Conservation (phyloP, 2,797 vertebrate genomes). For the Gobionotothen gibberifrons region DNA sequence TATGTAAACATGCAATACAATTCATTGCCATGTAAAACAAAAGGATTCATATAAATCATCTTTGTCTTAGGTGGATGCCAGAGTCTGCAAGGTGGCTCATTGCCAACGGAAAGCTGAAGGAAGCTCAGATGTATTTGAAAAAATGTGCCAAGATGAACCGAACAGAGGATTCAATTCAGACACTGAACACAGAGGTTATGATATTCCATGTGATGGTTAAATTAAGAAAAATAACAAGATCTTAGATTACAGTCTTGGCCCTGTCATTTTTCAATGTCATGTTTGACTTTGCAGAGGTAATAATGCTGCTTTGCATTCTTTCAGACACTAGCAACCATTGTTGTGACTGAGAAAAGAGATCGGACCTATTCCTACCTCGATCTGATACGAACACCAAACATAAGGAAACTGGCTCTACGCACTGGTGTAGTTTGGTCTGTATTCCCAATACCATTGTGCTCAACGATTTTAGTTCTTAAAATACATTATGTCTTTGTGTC, state of each 20-base stretch:
- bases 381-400: constrained; percentile 86
- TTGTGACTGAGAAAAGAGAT: constrained; percentile 54
- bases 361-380: constrained; percentile 86
- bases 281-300: background rate
- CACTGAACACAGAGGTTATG: constrained; percentile 76
- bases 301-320: constrained; percentile 21
- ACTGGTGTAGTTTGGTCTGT: constrained; percentile 88
- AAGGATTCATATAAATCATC: background rate
- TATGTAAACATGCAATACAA: background rate
- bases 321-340: constrained; percentile 83
- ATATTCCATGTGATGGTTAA: background rate
- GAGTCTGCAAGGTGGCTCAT: constrained; percentile 85
- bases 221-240: background rate
- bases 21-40: background rate
- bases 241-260: background rate
- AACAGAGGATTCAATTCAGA: constrained; percentile 39
- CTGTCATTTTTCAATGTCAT: background rate
- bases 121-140: constrained; percentile 77
- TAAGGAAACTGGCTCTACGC: constrained; percentile 86
- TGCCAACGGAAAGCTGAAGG: constrained; percentile 73
- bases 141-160: constrained; percentile 82
- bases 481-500: background rate
- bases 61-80: constrained; percentile 79
- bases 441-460: background rate
- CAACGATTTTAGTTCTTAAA: background rate